A percentile compares a stretch with the other conserved stretches of the same genome.
These are phyloP conservation scores for Sus scrofa DNA, from an alignment of 2,113 vertebrate species.

Conservation along the genomic window DNA sequence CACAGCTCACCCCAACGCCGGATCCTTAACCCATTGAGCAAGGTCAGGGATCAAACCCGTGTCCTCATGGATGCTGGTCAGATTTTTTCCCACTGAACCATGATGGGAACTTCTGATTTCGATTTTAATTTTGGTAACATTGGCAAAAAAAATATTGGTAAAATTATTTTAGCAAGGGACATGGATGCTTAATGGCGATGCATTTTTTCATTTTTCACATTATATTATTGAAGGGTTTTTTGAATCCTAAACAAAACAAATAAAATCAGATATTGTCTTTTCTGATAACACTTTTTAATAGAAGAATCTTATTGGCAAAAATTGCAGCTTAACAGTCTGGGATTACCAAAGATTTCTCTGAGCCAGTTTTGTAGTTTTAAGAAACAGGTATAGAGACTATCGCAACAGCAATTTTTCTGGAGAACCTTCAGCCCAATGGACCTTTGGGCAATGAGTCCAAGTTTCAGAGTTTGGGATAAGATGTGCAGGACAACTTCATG, in stretches of 20 bases:
- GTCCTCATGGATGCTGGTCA: too few relatives aligned
- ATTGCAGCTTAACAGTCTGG: neutral
- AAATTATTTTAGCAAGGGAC: neutral
- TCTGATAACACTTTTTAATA: neutral
- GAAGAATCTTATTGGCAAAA: neutral
- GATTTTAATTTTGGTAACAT: slow-evolving; percentile 1
- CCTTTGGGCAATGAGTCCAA: neutral
- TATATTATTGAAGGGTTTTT: neutral
- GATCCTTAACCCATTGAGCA: too few relatives aligned
- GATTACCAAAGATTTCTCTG: neutral
- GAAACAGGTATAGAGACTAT: neutral
- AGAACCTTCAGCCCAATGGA: neutral
- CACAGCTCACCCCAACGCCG: too few relatives aligned
- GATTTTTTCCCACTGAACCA: too few relatives aligned
- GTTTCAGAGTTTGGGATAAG: neutral
- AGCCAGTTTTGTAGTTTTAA: neutral
- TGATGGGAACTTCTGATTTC: neutral
- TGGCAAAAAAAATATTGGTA: neutral
- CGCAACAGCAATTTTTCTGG: too few relatives aligned
- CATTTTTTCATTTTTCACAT: neutral
- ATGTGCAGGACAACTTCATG: neutral
- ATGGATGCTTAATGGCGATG: neutral
- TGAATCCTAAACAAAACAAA: neutral
- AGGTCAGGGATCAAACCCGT: too few relatives aligned
- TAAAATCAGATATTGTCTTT: neutral